These are phyloP conservation scores for Nyctibius bracteatus DNA, from an alignment of 2,113 vertebrate genomes.

Conservation along the genomic window DNA sequence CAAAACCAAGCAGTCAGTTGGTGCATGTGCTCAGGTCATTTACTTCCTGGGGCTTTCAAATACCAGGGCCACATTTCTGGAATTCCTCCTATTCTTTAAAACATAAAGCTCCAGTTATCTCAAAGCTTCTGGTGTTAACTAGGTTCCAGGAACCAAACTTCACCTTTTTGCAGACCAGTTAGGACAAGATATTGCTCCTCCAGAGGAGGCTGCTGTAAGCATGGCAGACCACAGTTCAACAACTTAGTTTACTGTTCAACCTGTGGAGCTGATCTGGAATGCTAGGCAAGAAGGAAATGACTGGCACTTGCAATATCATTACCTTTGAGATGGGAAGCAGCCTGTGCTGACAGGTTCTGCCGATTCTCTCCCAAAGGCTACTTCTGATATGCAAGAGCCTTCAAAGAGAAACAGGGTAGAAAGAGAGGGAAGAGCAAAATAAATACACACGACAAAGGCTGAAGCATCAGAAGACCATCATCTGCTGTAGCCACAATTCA, in stretches of 20 bases:
- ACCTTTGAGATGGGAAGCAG: not conserved
- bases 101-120: not conserved
- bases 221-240: not conserved
- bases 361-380: not conserved
- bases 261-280: not conserved
- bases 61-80: slow-evolving; percentile 4
- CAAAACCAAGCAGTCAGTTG: not conserved
- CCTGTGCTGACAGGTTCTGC: not conserved
- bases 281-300: not conserved
- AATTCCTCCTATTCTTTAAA: slow-evolving; percentile 27
- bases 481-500: not conserved
- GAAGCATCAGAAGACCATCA: not conserved
- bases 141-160: not conserved
- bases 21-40: not conserved
- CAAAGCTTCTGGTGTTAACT: not conserved
- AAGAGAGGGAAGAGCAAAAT: not conserved
- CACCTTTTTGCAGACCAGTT: not conserved
- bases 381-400: not conserved
- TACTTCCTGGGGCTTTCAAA: not conserved
- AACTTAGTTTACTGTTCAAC: not conserved
- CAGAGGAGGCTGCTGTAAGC: not conserved
- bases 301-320: not conserved
- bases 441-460: not conserved
- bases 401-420: not conserved
- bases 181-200: not conserved